phyloP scores from a whole-genome alignment of 2,113 vertebrate genomes.

The Stegastes partitus region DNA sequence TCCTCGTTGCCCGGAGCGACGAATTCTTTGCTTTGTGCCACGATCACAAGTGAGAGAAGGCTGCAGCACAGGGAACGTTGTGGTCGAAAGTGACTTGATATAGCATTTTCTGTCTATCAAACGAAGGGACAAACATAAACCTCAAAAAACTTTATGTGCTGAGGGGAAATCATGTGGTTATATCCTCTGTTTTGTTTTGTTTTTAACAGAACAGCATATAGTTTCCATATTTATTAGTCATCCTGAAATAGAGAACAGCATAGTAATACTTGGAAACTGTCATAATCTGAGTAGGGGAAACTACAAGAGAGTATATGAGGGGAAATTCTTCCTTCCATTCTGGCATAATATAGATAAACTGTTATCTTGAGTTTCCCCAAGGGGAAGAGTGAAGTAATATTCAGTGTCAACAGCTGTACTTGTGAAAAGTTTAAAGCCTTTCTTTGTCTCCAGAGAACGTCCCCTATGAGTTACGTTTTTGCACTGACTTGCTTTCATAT shows the following conservation, averaged over 20 bases:
- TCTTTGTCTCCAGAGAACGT: no score
- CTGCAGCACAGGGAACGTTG: not conserved
- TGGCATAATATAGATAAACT: no score
- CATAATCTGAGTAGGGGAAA: no score
- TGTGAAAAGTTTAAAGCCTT: no score
- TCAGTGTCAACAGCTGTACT: no score
- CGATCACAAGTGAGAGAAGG: not conserved
- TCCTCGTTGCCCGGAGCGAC: conserved; percentile 22
- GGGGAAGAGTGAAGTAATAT: no score
- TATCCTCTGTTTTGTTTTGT: not conserved
- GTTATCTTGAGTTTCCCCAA: no score
- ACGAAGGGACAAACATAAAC: not conserved
- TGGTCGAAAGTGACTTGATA: not conserved
- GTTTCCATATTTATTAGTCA: not conserved
- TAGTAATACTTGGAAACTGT: no score
- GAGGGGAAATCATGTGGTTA: not conserved
- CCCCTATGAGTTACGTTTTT: no score
- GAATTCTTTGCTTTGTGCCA: conserved; percentile 21
- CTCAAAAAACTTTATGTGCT: rapidly evolving
- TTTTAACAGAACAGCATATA: not conserved
- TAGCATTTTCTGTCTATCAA: not conserved
- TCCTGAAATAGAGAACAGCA: not conserved
- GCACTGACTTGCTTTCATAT: no score
- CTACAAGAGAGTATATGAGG: no score
- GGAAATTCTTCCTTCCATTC: not conserved